A percentile compares a stretch with the other conserved stretches of the same genome.
These are phyloP conservation scores for Dimorphilus gyrociliatus DNA, from an alignment of 2,888 invertebrate species.

Conservation along the genomic window DNA sequence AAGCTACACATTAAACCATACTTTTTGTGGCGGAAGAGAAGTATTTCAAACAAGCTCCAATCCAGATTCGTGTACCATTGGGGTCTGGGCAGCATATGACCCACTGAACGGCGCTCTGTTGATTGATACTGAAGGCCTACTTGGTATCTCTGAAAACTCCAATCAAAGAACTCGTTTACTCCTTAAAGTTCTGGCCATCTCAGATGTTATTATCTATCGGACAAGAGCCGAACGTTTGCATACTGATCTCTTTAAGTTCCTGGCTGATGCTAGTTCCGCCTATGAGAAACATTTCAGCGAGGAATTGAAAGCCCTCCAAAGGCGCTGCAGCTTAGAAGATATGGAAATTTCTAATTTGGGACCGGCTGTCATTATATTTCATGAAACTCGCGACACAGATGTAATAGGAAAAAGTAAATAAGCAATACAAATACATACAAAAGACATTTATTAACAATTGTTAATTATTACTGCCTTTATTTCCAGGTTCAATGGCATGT, in stretches of 20 bases:
- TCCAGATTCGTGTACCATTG: constrained; percentile 55
- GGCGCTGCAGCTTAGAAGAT: constrained; percentile 39
- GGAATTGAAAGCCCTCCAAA: constrained; percentile 31
- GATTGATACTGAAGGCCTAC: constrained; percentile 62
- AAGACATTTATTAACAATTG: no score
- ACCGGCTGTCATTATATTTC: constrained; percentile 59
- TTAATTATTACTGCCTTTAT: no score
- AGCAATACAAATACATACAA: no score
- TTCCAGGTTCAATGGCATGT: no score
- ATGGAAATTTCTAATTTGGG: constrained; percentile 46
- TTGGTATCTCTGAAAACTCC: constrained; percentile 46
- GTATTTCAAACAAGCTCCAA: constrained; percentile 51
- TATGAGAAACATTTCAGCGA: constrained; percentile 54
- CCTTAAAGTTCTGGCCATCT: constrained; percentile 58
- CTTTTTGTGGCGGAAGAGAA: constrained; percentile 48
- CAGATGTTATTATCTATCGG: constrained; percentile 60
- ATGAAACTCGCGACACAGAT: constrained; percentile 57
- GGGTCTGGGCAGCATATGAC: constrained; percentile 61
- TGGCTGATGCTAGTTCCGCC: constrained; percentile 57
- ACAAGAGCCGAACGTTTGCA: constrained; percentile 58
- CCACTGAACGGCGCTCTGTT: constrained; percentile 49
- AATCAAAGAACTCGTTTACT: constrained; percentile 52
- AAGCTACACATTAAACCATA: constrained; percentile 58
- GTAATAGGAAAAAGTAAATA: constrained; percentile 38
- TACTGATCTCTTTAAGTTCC: constrained; percentile 55